phyloP scores from a whole-genome alignment of 2,888 invertebrate genomes.

The Charanyca ferruginea region DNA sequence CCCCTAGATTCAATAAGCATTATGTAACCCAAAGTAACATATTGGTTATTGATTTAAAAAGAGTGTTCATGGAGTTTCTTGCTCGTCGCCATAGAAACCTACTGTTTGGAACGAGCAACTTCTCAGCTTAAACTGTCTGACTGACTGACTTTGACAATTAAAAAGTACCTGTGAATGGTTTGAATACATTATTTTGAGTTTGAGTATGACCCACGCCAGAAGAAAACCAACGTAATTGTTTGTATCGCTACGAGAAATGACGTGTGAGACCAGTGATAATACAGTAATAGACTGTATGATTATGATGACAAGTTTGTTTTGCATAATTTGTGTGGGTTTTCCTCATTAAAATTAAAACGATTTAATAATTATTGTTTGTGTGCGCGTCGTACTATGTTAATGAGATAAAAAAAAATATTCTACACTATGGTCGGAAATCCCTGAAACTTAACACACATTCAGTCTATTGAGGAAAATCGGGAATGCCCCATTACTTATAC shows the following conservation, averaged over 20 bases:
- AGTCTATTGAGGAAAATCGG: slow-evolving; percentile 22
- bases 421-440: slow-evolving; percentile 18
- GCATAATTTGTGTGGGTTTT: slow-evolving; percentile 31
- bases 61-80: too few relatives aligned
- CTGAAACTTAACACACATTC: slow-evolving; percentile 6
- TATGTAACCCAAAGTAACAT: too few relatives aligned
- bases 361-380: background rate
- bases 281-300: background rate
- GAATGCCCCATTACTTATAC: slow-evolving; percentile 37
- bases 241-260: background rate
- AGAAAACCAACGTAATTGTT: background rate
- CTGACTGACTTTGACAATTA: too few relatives aligned
- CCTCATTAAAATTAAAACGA: slow-evolving; percentile 17
- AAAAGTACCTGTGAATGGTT: too few relatives aligned
- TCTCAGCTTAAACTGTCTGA: too few relatives aligned
- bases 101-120: too few relatives aligned
- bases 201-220: too few relatives aligned
- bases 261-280: background rate
- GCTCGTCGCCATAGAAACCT: too few relatives aligned
- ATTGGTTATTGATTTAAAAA: too few relatives aligned
- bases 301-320: slow-evolving; percentile 26
- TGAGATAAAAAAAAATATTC: slow-evolving; percentile 8
- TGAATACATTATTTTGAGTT: too few relatives aligned
- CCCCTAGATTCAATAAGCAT: too few relatives aligned
- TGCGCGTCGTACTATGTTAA: slow-evolving; percentile 1